Conservation (phyloP, 64 coral and sea anemone genomes). For the Exaiptasia diaphana region DNA sequence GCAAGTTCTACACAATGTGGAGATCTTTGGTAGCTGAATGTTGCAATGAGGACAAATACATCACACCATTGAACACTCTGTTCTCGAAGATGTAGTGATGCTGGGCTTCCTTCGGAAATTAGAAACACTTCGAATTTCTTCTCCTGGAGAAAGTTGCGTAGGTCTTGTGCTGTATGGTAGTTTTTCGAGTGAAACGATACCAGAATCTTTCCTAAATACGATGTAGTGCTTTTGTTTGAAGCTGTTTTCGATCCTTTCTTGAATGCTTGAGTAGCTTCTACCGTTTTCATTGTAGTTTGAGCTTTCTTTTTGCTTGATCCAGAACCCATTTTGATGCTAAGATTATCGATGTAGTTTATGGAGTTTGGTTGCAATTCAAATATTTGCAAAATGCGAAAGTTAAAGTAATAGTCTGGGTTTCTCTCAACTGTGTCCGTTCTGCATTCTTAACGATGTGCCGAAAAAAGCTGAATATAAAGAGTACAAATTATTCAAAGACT, state of each 20-base stretch:
- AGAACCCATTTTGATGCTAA: constrained; percentile 28
- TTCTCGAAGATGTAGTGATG: constrained; percentile 30
- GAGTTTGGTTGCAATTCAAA: too few species aligned
- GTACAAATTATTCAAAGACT: too few species aligned
- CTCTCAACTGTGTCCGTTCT: too few species aligned
- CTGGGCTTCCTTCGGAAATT: constrained; percentile 32
- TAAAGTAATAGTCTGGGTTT: too few species aligned
- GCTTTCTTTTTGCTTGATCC: constrained; percentile 46
- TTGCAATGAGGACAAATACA: constrained; percentile 51
- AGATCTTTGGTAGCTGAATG: constrained; percentile 65
- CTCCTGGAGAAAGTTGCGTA: constrained; percentile 5
- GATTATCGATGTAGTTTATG: too few species aligned
- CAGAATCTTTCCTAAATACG: constrained; percentile 6
- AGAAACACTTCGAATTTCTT: constrained; percentile 14
- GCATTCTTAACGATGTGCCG: too few species aligned
- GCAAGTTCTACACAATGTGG: constrained; percentile 53
- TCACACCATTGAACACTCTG: constrained; percentile 49
- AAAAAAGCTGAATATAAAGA: too few species aligned
- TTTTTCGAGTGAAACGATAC: constrained; percentile 62
- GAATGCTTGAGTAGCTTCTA: not conserved
- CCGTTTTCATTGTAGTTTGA: not conserved
- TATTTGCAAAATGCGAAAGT: too few species aligned
- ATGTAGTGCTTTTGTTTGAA: not conserved
- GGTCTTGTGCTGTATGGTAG: constrained; percentile 1
- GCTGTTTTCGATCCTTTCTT: not conserved